A percentile compares a stretch with the other conserved stretches of the same genome.
Evolutionary conservation across 2,113 vertebrate species (phyloP).

Genomic region (Acanthochromis polyacanthus): DNA sequence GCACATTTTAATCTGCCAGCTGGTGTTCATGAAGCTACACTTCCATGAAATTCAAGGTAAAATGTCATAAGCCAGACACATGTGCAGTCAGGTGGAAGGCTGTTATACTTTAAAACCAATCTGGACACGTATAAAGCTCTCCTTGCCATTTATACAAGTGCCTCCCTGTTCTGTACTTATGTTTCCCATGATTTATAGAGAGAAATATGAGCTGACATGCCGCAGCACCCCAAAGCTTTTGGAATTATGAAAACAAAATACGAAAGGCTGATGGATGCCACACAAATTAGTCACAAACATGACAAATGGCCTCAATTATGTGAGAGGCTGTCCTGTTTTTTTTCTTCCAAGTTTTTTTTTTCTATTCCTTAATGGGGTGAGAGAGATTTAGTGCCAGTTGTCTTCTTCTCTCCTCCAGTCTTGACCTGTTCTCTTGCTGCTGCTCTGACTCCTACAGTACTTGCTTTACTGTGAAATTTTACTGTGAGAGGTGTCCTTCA

Average conservation of each 20-base stretch:
- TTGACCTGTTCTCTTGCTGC: constrained; percentile 29
- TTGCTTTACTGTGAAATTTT: neutral
- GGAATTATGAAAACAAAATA: constrained; percentile 8
- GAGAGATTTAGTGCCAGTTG: constrained; percentile 40
- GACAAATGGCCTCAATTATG: constrained; percentile 38
- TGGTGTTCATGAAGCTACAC: neutral
- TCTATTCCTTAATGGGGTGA: constrained; percentile 24
- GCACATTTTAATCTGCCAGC: no score
- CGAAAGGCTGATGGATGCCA: constrained; percentile 12
- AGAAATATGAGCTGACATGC: constrained; percentile 25
- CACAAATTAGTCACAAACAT: constrained; percentile 44
- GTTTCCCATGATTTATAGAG: constrained; percentile 1
- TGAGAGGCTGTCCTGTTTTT: constrained; percentile 10
- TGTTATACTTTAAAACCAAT: neutral
- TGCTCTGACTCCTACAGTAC: constrained; percentile 19
- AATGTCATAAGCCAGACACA: neutral
- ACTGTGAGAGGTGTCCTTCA: constrained; percentile 23
- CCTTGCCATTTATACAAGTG: neutral
- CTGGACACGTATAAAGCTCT: neutral
- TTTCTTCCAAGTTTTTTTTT: constrained; percentile 32
- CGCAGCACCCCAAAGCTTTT: constrained; percentile 16
- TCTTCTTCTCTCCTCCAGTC: constrained; percentile 22
- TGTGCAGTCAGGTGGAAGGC: neutral
- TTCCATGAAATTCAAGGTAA: neutral
- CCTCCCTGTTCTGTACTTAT: neutral